Conservation (phyloP, 23 tunicate species). For the Phallusia fumigata region DNA sequence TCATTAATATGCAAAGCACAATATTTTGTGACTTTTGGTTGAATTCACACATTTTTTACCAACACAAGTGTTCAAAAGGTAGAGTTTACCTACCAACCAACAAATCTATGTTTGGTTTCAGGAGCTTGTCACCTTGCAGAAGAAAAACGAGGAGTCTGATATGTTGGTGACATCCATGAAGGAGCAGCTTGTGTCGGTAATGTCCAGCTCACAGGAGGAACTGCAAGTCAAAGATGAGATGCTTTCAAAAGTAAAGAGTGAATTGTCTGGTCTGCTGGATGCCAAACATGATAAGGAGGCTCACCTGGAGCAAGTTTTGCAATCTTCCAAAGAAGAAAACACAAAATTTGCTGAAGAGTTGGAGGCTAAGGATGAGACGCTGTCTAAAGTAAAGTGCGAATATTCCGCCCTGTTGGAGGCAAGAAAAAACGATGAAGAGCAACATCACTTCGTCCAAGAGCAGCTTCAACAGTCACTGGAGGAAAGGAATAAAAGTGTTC, state of each 20-base stretch:
- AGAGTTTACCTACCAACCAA: neutral
- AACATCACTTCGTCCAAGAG: neutral
- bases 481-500: neutral
- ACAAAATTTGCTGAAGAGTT: neutral
- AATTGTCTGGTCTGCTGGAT: slow-evolving; percentile 3
- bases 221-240: slow-evolving; percentile 21
- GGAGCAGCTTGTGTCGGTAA: slow-evolving; percentile 38
- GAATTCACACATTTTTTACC: too few species aligned
- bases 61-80: too few species aligned
- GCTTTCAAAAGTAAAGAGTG: slow-evolving; percentile 12
- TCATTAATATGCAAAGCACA: too few species aligned
- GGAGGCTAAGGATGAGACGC: slow-evolving; percentile 14
- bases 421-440: neutral
- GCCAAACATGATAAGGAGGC: slow-evolving; percentile 8
- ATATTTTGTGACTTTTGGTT: too few species aligned
- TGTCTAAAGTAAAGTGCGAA: slow-evolving; percentile 11
- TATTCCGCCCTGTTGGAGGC: neutral
- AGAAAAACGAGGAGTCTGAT: slow-evolving; percentile 41
- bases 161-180: slow-evolving; percentile 47
- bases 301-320: slow-evolving; percentile 3
- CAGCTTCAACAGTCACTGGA: neutral
- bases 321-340: neutral
- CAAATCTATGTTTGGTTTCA: neutral
- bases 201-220: slow-evolving; percentile 27
- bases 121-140: slow-evolving; percentile 45